Conservation (phyloP, 1,140 invertebrate genomes). For the Hypothenemus hampei region DNA sequence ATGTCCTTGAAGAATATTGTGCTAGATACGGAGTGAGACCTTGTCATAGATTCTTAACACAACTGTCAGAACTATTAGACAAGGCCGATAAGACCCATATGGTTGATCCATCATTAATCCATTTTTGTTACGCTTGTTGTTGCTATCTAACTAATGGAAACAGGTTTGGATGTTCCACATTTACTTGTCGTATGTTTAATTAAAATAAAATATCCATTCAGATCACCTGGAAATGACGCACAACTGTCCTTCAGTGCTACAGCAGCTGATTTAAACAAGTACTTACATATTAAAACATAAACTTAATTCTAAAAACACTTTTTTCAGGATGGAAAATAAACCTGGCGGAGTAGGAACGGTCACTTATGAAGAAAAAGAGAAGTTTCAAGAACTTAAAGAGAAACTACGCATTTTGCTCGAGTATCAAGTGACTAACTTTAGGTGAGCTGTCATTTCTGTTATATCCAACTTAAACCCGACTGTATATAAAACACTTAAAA, state of each 20-base stretch:
- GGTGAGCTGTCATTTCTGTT: too few relatives aligned
- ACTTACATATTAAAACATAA: too few relatives aligned
- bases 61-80: slow-evolving; percentile 93
- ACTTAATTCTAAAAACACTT: neutral
- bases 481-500: too few relatives aligned
- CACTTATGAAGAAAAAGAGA: slow-evolving; percentile 94
- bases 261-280: too few relatives aligned
- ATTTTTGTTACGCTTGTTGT: slow-evolving; percentile 98
- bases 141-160: slow-evolving; percentile 98
- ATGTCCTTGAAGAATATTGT: slow-evolving; percentile 97
- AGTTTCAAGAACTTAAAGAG: slow-evolving; percentile 97
- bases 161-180: slow-evolving; percentile 56
- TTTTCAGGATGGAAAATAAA: slow-evolving; percentile 56
- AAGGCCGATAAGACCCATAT: slow-evolving; percentile 91
- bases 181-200: neutral
- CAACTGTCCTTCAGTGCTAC: too few relatives aligned
- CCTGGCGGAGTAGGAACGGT: slow-evolving; percentile 98
- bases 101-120: slow-evolving; percentile 97
- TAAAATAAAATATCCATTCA: neutral
- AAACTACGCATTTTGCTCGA: slow-evolving; percentile 87
- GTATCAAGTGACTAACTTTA: slow-evolving; percentile 98
- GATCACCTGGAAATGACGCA: neutral
- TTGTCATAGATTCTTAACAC: slow-evolving; percentile 93
- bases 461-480: too few relatives aligned
- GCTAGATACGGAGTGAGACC: slow-evolving; percentile 95